A percentile compares a stretch with the other conserved stretches of the same genome.
Conservation (phyloP, 2,888 invertebrate genomes). For the Polylopha cassiicola region DNA sequence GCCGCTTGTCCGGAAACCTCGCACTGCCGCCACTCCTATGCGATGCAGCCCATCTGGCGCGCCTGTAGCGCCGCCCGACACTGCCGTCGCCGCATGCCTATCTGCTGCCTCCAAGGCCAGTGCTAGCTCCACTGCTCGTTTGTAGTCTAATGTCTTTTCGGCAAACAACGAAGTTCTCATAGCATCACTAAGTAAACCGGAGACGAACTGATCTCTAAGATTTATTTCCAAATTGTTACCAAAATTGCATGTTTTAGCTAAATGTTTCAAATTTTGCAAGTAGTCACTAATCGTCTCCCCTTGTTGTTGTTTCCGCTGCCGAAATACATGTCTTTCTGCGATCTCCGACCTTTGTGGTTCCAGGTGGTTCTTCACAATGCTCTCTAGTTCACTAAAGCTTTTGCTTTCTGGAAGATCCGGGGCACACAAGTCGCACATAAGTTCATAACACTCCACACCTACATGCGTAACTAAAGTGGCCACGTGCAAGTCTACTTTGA, state of each 20-base stretch:
- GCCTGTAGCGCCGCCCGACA: not conserved
- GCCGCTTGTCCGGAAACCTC: not conserved
- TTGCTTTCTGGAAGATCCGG: slow-evolving; percentile 7
- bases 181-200: slow-evolving; percentile 4
- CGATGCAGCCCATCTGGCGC: slow-evolving; percentile 1
- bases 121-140: slow-evolving; percentile 14
- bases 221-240: slow-evolving; percentile 1
- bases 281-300: slow-evolving; percentile 9
- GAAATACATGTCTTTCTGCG: slow-evolving; percentile 10
- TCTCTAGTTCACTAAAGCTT: slow-evolving; percentile 3
- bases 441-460: slow-evolving; percentile 3
- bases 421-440: slow-evolving; percentile 14
- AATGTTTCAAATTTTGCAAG: slow-evolving; percentile 4
- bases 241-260: slow-evolving; percentile 14
- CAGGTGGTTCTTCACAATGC: not conserved
- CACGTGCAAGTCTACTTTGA: too few relatives aligned
- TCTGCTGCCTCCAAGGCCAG: slow-evolving; percentile 20
- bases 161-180: slow-evolving; percentile 16
- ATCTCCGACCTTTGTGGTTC: slow-evolving; percentile 10
- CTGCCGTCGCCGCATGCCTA: slow-evolving; percentile 14
- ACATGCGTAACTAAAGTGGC: too few relatives aligned
- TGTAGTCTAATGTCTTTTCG: slow-evolving; percentile 15
- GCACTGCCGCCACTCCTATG: not conserved
- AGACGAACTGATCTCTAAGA: too few relatives aligned
- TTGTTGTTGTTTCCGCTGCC: slow-evolving; percentile 5